Evolutionary conservation across 2,113 vertebrate genomes (phyloP), one percentile per base, ranked within the genome.

Genomic region (Setophaga kirtlandii): DNA sequence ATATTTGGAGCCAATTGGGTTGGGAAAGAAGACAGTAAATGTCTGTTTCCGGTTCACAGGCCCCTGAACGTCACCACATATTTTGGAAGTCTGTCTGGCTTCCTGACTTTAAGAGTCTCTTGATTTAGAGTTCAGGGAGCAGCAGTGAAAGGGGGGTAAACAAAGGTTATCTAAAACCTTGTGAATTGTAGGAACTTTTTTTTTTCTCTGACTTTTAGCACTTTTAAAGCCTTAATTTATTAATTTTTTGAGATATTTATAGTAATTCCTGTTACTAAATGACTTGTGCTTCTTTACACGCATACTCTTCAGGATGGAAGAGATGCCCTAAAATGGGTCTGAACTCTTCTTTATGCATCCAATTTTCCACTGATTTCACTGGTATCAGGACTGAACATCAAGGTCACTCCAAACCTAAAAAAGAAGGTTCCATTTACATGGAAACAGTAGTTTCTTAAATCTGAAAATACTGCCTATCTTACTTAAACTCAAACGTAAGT

Each of bases 41-140:
- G 97, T 97, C 97, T 97, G 94, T 98, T 98, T 98, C 98, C 97
- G 97, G 97, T 98, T 98, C 98, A 95, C 97, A 97, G 93, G 87
- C 93, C 53, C 91, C 90, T 96, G 65, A 91, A 93, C 94, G 96
- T 98, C 98, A 98, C 83, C 89, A 74, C 98, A 96, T 93, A 95
- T 96, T 98, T 98, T 96, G 97, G 97, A 97, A 95, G 98, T 98
- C 98, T 98, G 98, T 97, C 97, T 96, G 84, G 96, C 82, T 98
- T 98, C 98, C 98, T 98, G 98, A 83, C 97, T 98, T 97, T 97
- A 95, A 98, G 98, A 98, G 97, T 90, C 93, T 97, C 96, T 97
- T 96, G 94, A 96, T 98, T 97, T 97, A 97, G 97, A 97, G 94
- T 95, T 52, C 86, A 95, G 91, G 83, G 88, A 95, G 77, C 49